A percentile compares a stretch with the other conserved stretches of the same genome.
Evolutionary conservation across 1,140 invertebrate species (phyloP).

Genomic region (Brachionus angularis): DNA sequence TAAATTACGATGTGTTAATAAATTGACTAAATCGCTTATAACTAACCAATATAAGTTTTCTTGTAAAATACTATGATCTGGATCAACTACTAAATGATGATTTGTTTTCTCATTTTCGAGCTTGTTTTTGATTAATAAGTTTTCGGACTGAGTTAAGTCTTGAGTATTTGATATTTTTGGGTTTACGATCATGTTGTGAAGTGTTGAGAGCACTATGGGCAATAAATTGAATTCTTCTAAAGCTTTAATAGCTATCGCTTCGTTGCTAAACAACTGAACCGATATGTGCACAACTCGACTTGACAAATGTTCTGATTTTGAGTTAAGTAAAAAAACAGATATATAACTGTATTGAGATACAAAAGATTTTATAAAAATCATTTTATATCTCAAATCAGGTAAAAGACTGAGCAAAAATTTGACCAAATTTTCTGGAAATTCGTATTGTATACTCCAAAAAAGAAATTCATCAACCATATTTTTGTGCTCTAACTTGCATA

Average conservation of each 20-base stretch:
- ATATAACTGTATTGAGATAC: constrained; percentile 91
- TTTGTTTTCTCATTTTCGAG: background rate
- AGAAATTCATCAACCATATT: constrained; percentile 90
- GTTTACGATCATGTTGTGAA: constrained; percentile 87
- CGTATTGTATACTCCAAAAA: constrained; percentile 94
- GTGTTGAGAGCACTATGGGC: constrained; percentile 86
- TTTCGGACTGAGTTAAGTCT: background rate
- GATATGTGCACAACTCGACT: constrained; percentile 94
- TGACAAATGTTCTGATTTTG: constrained; percentile 80
- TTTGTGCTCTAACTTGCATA: constrained; percentile 61
- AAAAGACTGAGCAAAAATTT: constrained; percentile 91
- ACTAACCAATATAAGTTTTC: constrained; percentile 97
- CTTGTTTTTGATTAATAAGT: background rate
- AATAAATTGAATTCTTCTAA: constrained; percentile 80
- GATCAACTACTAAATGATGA: constrained; percentile 62
- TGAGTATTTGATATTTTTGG: constrained; percentile 58
- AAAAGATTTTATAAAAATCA: constrained; percentile 83
- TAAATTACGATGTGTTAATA: constrained; percentile 84
- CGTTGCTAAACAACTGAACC: constrained; percentile 89
- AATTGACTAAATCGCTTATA: constrained; percentile 92
- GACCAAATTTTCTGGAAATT: constrained; percentile 92
- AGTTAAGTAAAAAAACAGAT: constrained; percentile 79
- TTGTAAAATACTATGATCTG: constrained; percentile 82
- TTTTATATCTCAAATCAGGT: constrained; percentile 89
- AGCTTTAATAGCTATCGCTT: constrained; percentile 80